Evolutionary conservation across 2,888 invertebrate species (phyloP).

Genomic region (Drosophila tripunctata): DNA sequence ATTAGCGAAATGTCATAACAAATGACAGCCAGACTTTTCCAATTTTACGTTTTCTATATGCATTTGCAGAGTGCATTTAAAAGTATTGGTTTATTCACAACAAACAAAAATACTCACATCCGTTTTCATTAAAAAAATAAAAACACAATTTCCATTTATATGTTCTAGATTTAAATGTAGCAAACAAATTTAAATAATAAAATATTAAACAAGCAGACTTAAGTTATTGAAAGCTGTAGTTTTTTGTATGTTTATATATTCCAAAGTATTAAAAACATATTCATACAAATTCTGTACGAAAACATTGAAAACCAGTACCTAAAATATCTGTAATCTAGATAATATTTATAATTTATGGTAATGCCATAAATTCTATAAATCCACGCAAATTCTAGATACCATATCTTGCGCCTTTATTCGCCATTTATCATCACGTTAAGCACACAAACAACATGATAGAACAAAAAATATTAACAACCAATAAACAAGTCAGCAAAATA

Average conservation of each 20-base stretch:
- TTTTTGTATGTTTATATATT: too few relatives aligned
- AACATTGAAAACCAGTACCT: not conserved
- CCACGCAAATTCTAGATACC: not conserved
- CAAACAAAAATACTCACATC: slow-evolving; percentile 5
- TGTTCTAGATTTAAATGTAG: not conserved
- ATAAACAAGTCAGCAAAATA: slow-evolving; percentile 68
- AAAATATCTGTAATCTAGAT: not conserved
- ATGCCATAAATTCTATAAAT: slow-evolving; percentile 14
- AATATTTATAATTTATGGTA: slow-evolving; percentile 12
- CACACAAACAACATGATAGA: slow-evolving; percentile 15
- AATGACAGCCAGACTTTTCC: slow-evolving; percentile 54
- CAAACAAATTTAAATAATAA: too few relatives aligned
- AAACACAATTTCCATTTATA: not conserved
- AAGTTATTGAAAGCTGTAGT: too few relatives aligned
- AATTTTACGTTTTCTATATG: slow-evolving; percentile 19
- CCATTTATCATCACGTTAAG: slow-evolving; percentile 63
- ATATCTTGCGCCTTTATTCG: slow-evolving; percentile 20
- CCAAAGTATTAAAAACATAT: not conserved
- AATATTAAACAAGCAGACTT: too few relatives aligned
- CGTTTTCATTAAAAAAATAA: not conserved
- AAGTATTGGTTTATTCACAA: too few relatives aligned
- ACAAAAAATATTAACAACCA: slow-evolving; percentile 35
- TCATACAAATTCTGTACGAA: not conserved
- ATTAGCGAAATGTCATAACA: slow-evolving; percentile 70
- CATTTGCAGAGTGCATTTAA: not conserved